phyloP scores from a whole-genome alignment of 1,140 invertebrate genomes.

The Pseudachorutes palmiensis region DNA sequence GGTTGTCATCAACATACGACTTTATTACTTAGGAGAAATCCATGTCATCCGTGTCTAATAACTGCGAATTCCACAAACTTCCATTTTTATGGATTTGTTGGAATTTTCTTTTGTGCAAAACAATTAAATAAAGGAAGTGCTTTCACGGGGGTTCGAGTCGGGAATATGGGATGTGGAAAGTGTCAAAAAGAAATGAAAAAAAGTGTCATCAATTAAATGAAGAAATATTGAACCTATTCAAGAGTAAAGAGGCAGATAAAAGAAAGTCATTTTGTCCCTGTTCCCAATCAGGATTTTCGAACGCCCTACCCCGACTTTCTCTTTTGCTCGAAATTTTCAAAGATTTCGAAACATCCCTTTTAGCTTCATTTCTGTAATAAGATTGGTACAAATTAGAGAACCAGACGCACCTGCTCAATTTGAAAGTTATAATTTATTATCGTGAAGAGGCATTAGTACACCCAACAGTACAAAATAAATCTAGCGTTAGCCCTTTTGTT shows the following conservation, averaged over 20 bases:
- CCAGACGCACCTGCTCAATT: no score
- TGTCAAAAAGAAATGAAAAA: neutral
- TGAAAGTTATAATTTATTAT: slow-evolving; percentile 20
- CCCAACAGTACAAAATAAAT: slow-evolving; percentile 30
- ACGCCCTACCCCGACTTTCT: neutral
- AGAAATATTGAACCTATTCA: neutral
- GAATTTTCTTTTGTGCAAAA: neutral
- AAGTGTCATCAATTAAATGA: neutral
- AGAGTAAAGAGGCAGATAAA: neutral
- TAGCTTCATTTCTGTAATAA: no score
- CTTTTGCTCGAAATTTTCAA: no score
- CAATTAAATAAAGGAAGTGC: no score
- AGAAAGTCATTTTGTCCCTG: neutral
- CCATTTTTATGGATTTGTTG: neutral
- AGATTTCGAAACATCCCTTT: no score
- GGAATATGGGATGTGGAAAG: no score
- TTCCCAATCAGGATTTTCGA: neutral
- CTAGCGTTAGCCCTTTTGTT: slow-evolving; percentile 13
- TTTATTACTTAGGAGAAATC: no score
- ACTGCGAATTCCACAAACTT: neutral
- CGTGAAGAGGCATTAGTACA: slow-evolving; percentile 27
- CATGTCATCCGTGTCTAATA: no score
- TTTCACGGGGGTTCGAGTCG: no score
- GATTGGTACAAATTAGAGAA: no score
- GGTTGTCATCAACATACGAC: no score